These are phyloP conservation scores for Cephonodes hylas DNA, from an alignment of 2,888 invertebrate genomes.

Conservation along the genomic window DNA sequence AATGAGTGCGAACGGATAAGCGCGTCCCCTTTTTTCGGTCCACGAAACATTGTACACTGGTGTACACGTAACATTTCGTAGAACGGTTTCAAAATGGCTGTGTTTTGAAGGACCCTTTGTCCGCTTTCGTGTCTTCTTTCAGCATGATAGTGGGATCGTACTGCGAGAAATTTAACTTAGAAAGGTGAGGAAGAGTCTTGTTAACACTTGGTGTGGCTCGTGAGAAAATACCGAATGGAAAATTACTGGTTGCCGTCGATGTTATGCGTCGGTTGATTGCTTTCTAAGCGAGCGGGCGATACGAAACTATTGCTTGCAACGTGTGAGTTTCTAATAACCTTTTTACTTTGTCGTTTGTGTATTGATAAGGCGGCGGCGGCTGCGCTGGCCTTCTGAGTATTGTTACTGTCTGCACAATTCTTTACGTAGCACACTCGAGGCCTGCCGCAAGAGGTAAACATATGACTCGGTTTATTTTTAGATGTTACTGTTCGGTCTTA, in stretches of 20 bases:
- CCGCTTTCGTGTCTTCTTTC: slow-evolving; percentile 83
- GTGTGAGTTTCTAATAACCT: slow-evolving; percentile 74
- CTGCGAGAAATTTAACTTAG: slow-evolving; percentile 82
- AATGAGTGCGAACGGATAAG: slow-evolving; percentile 79
- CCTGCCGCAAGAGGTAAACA: slow-evolving; percentile 58
- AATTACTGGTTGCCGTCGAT: slow-evolving; percentile 69
- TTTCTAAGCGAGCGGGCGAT: slow-evolving; percentile 71
- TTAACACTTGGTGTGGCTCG: slow-evolving; percentile 42
- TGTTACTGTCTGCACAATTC: background rate
- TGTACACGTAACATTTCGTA: slow-evolving; percentile 77
- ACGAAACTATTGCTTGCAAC: slow-evolving; percentile 69
- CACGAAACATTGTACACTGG: slow-evolving; percentile 56
- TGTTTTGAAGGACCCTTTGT: slow-evolving; percentile 86
- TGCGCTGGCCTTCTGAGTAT: slow-evolving; percentile 27
- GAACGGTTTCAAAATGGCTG: slow-evolving; percentile 86
- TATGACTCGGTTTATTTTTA: slow-evolving; percentile 58
- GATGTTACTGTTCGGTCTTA: slow-evolving; percentile 39
- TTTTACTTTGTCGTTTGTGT: slow-evolving; percentile 49
- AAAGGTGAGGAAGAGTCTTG: slow-evolving; percentile 79
- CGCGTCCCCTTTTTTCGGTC: slow-evolving; percentile 45
- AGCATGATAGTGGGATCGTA: slow-evolving; percentile 86
- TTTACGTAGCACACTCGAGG: slow-evolving; percentile 29
- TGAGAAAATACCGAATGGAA: slow-evolving; percentile 58
- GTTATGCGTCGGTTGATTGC: slow-evolving; percentile 65
- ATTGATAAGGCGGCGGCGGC: slow-evolving; percentile 39